Evolutionary conservation across 2,888 invertebrate genomes (phyloP), one percentile per base, ranked within the genome.

Genomic region (Orthonychiurus folsomi): DNA sequence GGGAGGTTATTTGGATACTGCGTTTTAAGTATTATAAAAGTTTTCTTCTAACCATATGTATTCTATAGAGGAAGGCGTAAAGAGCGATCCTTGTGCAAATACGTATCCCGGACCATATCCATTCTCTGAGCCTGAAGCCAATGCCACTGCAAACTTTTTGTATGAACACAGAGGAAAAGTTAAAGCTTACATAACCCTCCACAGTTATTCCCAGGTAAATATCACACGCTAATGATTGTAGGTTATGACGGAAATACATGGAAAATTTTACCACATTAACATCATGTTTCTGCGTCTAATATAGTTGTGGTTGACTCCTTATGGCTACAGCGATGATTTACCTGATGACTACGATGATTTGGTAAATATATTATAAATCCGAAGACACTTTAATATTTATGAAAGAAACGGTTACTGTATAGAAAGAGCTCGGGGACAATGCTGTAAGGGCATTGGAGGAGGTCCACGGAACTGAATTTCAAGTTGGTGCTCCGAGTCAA

Each of bases 111-210:
- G 81, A 1, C 66, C 74, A 0, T 69, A 72, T 0, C 74, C 85
- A 2, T 85, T 85, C 76, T 86, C 87, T 0, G 86, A 87, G 75
- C 77, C 81, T 0, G 89, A 88, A 77, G 84, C 89, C 0, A 79
- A 80, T 68, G 87, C 89, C 24, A 78, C 88, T 2, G 79, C 83
- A 0, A 81, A 84, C 66, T 80, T 85, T 67, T 84, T 67, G 81
- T 83, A 75, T 70, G 74, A 74, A 27, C 73, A 73, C 66, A 70
- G 73, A 12, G 74, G 75, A 18, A 62, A 65, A 28, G 69, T 76
- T 63, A 63, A 81, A 79, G 79, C 83, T 62, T 85, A 83, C 73
- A 75, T 85, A 65, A 82, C 84, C 1, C 76, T 86, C 57, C 85
- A 85, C 73, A 83, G 85, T 20, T 86, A 85, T 74, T 82, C 84